Evolutionary conservation across 2,113 vertebrate species (phyloP).

Genomic region (Pyxicephalus adspersus): DNA sequence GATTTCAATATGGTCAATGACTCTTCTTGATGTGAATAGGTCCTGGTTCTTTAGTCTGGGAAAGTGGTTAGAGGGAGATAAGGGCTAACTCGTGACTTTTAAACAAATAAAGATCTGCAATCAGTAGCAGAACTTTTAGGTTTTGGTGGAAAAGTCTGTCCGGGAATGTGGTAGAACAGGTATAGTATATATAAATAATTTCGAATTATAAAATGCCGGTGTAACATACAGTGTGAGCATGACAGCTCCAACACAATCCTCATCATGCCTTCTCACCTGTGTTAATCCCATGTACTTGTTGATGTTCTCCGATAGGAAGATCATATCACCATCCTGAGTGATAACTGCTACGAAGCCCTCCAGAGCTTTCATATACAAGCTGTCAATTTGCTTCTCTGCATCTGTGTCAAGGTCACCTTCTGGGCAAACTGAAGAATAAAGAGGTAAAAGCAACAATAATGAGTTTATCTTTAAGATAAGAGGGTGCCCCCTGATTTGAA

Average conservation of each 20-base stretch:
- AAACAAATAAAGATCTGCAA: too few species aligned
- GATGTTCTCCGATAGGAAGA: slow-evolving; percentile 93
- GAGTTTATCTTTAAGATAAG: too few species aligned
- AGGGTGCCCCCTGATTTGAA: neutral
- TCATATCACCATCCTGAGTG: slow-evolving; percentile 90
- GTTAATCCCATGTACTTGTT: slow-evolving; percentile 92
- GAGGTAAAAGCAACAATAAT: neutral
- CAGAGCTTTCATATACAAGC: slow-evolving; percentile 84
- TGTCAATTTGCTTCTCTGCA: slow-evolving; percentile 73
- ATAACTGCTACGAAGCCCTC: slow-evolving; percentile 92
- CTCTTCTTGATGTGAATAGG: too few species aligned
- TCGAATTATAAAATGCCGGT: too few species aligned
- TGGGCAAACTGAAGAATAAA: slow-evolving; percentile 70
- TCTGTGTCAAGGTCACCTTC: slow-evolving; percentile 70
- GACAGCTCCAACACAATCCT: neutral
- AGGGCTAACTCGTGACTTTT: too few species aligned
- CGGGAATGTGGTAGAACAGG: neutral
- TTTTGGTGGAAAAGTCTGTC: neutral
- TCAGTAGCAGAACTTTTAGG: neutral
- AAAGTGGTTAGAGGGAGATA: too few species aligned
- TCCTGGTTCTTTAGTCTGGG: too few species aligned
- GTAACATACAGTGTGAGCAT: too few species aligned
- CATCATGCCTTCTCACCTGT: slow-evolving; percentile 75
- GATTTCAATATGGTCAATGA: too few species aligned
- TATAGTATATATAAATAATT: too few species aligned